Percentiles rank a stretch among this genome's conserved stretches.
Evolutionary conservation across 2,797 vertebrate species (phyloP).

Genomic region (Triplophysa bombifrons): DNA sequence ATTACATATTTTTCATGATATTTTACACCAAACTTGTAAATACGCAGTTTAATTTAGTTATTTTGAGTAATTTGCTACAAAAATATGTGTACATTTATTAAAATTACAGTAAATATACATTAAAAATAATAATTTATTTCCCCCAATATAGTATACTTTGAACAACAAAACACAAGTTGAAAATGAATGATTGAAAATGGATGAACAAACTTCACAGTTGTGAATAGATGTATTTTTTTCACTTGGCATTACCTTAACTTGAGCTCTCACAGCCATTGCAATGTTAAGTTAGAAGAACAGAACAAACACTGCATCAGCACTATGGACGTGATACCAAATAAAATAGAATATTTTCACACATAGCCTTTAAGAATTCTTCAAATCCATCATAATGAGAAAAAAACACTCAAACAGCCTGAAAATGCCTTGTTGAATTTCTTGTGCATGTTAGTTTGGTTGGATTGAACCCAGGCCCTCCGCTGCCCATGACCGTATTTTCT

Average conservation of each 20-base stretch:
- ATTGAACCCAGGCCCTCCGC: slow-evolving; percentile 22
- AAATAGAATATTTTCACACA: not conserved
- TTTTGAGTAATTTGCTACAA: no score
- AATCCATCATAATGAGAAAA: slow-evolving; percentile 15
- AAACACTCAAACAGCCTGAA: slow-evolving; percentile 11
- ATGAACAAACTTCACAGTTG: slow-evolving; percentile 19
- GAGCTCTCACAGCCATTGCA: slow-evolving; percentile 57
- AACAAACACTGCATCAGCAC: slow-evolving; percentile 45
- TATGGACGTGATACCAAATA: not conserved
- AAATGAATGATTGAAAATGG: slow-evolving; percentile 37
- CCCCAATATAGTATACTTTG: slow-evolving; percentile 19
- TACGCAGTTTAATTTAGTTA: no score
- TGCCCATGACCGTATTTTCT: slow-evolving; percentile 51
- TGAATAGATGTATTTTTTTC: slow-evolving; percentile 19
- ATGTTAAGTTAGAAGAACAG: slow-evolving; percentile 44
- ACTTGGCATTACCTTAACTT: slow-evolving; percentile 54
- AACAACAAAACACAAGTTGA: slow-evolving; percentile 11
- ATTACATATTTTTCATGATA: no score
- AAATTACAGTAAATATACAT: no score
- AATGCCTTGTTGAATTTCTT: slow-evolving; percentile 45
- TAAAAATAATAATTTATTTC: not conserved
- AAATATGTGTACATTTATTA: no score
- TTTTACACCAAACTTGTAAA: no score
- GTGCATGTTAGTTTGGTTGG: slow-evolving; percentile 50
- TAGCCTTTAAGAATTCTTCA: not conserved